Evolutionary conservation across 2,888 invertebrate genomes (phyloP).

Genomic region (Amphipyra berbera): DNA sequence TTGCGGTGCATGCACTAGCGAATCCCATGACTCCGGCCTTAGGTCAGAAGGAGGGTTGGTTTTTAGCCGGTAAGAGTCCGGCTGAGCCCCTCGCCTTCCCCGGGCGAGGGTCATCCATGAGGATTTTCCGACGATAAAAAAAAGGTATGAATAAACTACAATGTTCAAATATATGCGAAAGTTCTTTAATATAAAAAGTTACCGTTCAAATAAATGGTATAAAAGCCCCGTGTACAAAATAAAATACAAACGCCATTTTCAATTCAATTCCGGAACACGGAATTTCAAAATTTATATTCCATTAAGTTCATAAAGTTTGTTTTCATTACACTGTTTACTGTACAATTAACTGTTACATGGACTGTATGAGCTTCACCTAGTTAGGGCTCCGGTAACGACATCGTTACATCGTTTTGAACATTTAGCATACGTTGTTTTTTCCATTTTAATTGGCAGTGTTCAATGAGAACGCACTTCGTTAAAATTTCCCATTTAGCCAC

Average conservation of each 20-base stretch:
- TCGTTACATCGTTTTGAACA: constrained; percentile 82
- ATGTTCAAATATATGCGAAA: constrained; percentile 1
- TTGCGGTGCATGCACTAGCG: too few relatives aligned
- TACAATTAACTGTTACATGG: constrained; percentile 73
- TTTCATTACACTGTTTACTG: constrained; percentile 71
- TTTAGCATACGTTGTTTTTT: constrained; percentile 78
- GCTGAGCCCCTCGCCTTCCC: too few relatives aligned
- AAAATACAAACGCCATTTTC: constrained; percentile 32
- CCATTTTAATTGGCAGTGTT: constrained; percentile 77
- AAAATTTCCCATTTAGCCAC: constrained; percentile 57
- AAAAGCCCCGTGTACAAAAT: constrained; percentile 11
- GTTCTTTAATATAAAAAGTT: constrained; percentile 3
- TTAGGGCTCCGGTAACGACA: constrained; percentile 83
- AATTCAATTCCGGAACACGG: constrained; percentile 44
- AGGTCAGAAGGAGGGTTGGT: too few relatives aligned
- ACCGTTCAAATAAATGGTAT: constrained; percentile 13
- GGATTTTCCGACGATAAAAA: too few relatives aligned
- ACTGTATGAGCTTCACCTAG: constrained; percentile 74
- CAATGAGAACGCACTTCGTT: constrained; percentile 68
- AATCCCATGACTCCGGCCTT: too few relatives aligned
- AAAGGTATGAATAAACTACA: too few relatives aligned
- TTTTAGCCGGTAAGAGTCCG: too few relatives aligned
- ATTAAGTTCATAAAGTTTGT: constrained; percentile 48
- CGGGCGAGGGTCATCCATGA: too few relatives aligned
- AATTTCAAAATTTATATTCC: constrained; percentile 45